Percentiles rank a stretch among this genome's conserved stretches.
Conservation (phyloP, 2,797 vertebrate genomes). For the Macropus fuliginosus region DNA sequence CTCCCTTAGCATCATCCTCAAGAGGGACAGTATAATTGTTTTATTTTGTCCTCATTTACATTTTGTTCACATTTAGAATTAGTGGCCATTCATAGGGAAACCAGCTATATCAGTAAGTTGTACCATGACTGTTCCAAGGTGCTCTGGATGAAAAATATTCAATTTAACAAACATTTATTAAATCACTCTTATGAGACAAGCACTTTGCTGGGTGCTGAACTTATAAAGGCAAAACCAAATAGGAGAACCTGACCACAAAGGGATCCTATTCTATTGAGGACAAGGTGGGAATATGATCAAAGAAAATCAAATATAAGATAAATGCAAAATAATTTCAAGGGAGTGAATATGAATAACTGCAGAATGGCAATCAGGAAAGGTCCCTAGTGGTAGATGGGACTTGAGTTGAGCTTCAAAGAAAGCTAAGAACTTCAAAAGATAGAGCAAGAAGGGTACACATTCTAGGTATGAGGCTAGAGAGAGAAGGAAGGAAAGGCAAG, state of each 20-base stretch:
- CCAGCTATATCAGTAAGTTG: neutral
- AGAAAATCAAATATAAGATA: neutral
- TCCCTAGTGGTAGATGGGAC: neutral
- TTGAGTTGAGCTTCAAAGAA: neutral
- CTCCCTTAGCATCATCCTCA: neutral
- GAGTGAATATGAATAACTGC: neutral
- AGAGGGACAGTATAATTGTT: neutral
- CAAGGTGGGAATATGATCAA: neutral
- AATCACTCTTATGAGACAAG: neutral
- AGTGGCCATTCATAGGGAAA: neutral
- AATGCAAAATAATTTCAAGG: neutral
- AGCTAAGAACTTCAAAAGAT: neutral
- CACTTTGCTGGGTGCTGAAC: neutral
- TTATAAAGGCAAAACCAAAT: neutral
- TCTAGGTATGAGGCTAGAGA: neutral
- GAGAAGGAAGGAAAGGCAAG: neutral
- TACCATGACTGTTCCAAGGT: neutral
- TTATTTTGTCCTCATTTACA: neutral
- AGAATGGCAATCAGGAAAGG: neutral
- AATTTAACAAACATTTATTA: neutral
- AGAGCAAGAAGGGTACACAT: neutral
- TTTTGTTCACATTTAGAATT: neutral
- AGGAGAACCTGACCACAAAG: neutral
- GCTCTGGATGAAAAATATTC: neutral
- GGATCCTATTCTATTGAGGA: neutral